Percentiles rank a stretch among this genome's conserved stretches.
phyloP scores from a whole-genome alignment of 1,140 invertebrate species.

The Elymnias hypermnestra region DNA sequence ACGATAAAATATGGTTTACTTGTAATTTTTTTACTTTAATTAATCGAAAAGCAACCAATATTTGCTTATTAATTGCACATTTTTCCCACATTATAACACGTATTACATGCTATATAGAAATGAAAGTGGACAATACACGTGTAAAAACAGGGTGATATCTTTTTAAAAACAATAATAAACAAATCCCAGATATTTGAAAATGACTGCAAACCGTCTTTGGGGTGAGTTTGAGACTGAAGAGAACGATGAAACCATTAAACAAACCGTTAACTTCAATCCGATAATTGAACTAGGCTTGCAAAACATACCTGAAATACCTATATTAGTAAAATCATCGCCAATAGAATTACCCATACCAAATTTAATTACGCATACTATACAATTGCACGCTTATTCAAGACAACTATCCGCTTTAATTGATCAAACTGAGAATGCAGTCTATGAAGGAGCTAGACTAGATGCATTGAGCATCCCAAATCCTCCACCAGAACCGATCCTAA shows the following conservation, averaged over 20 bases:
- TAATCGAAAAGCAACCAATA: too few species aligned
- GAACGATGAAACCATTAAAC: conserved; percentile 49
- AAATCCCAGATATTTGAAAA: too few species aligned
- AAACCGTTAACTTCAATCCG: conserved; percentile 68
- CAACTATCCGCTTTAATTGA: conserved; percentile 52
- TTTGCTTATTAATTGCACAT: too few species aligned
- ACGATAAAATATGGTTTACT: too few species aligned
- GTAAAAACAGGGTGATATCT: too few species aligned
- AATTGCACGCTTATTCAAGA: conserved; percentile 50
- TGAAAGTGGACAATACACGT: too few species aligned
- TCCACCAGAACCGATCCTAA: conserved; percentile 44
- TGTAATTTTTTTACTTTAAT: too few species aligned
- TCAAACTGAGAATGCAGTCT: conserved; percentile 50
- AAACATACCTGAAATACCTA: conserved; percentile 67
- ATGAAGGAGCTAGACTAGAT: conserved; percentile 48
- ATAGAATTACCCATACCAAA: conserved; percentile 61
- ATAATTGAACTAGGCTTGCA: conserved; percentile 74
- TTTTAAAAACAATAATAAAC: too few species aligned
- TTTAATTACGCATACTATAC: conserved; percentile 62
- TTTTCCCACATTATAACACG: too few species aligned
- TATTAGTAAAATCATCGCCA: conserved; percentile 60
- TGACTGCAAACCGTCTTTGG: conserved; percentile 42
- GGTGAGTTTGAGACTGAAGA: conserved; percentile 62
- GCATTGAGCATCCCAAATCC: conserved; percentile 46
- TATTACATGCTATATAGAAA: too few species aligned